Evolutionary conservation across 2,113 vertebrate genomes (phyloP).

Genomic region (Bambusicola thoracicus): DNA sequence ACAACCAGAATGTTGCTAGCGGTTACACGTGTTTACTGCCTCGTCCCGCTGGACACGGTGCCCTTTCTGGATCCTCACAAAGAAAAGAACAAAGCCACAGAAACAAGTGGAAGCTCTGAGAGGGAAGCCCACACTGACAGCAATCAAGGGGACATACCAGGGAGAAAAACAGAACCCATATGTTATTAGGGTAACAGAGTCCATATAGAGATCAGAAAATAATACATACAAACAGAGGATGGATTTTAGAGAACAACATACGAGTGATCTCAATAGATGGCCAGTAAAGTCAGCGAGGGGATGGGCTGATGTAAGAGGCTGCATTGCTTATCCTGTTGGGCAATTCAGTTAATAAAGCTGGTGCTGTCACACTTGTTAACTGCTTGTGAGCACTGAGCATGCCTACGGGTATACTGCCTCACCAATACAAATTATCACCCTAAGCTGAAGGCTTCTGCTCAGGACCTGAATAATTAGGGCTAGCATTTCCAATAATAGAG

Average conservation of each 20-base stretch:
- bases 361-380: neutral
- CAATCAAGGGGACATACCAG: neutral
- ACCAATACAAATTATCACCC: neutral
- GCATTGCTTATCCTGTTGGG: neutral
- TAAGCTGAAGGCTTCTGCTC: neutral
- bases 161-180: neutral
- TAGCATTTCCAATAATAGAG: constrained; percentile 18
- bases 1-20: neutral
- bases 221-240: neutral
- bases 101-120: constrained; percentile 32
- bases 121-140: neutral
- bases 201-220: neutral
- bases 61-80: neutral
- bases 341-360: neutral
- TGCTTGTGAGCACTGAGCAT: neutral
- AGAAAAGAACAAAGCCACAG: constrained; percentile 22
- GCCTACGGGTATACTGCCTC: neutral
- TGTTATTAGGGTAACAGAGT: neutral
- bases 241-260: neutral
- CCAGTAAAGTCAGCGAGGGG: neutral
- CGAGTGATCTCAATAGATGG: neutral
- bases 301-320: neutral
- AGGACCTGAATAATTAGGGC: constrained; percentile 23
- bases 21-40: neutral
- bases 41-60: neutral